Evolutionary conservation across 2,113 vertebrate genomes (phyloP), one percentile per base, ranked within the genome.

Genomic region (Turdus rufiventris): DNA sequence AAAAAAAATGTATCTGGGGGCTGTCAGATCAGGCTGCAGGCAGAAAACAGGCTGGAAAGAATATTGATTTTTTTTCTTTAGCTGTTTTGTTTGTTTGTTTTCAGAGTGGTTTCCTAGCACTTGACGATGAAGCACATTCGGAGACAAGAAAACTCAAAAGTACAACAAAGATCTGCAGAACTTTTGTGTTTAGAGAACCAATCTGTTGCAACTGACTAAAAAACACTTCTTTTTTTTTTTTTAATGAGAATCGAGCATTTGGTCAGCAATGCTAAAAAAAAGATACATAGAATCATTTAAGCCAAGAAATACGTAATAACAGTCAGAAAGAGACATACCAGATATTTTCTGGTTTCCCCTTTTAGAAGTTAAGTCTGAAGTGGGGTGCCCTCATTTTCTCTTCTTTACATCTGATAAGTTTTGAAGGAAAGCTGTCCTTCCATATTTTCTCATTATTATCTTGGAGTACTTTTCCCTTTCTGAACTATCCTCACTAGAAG

Each of bases 21-120:
- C 6, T 67, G 53, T 29, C 73, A 50, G 53, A 58, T 89, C 33
- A 60, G 34, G 60, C 60, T 61, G 26, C 51, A 26, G n/a, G 60
- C 76, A 80, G 56, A 85, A 90, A 66, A 34, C 34, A 73, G 28
- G 4, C 54, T 78, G 81, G 53, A 66, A 82, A n/a, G 14, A 26
- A 50, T 77, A 75, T 71, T 62, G 3, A 9, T 73, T 70, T 68
- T 68, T 63, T 63, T 90, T 86, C 47, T 36, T 51, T 13, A 53
- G 62, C 33, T 21, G 12, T 40, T 86, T 71, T 81, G 36, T 91
- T 89, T 89, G 72, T 86, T 94, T 96, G 68, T 93, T 95, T 95
- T 92, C 21, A 54, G 56, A 88, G 67, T 70, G 34, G 86, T 96
- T 95, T 95, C 94, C 48, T 92, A 84, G 94, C 65, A 84, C 80